phyloP scores from a whole-genome alignment of 2,113 vertebrate genomes.

The Gymnorhina tibicen region DNA sequence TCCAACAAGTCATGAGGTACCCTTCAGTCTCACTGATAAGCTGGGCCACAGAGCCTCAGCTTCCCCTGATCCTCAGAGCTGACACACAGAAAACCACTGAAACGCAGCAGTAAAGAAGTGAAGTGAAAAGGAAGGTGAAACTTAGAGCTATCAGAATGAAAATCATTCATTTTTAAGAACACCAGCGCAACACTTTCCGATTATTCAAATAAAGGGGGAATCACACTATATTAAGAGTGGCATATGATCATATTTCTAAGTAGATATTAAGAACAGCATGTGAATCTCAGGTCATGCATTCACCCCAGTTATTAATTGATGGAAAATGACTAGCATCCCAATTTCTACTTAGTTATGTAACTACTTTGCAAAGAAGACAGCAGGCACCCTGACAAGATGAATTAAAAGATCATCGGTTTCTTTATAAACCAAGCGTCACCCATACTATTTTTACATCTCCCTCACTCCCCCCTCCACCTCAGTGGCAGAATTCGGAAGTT shows the following conservation, averaged over 20 bases:
- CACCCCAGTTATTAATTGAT: neutral
- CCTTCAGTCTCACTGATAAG: neutral
- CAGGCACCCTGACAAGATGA: neutral
- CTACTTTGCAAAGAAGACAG: neutral
- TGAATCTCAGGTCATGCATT: neutral
- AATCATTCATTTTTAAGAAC: neutral
- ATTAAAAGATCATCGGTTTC: conserved; percentile 10
- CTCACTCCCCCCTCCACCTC: neutral
- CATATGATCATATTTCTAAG: neutral
- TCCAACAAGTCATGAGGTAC: neutral
- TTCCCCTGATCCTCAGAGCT: neutral
- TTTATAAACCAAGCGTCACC: neutral
- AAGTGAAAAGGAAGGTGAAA: neutral
- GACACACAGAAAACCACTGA: neutral
- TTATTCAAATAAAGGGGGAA: neutral
- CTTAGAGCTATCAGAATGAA: neutral
- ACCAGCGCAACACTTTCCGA: neutral
- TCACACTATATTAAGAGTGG: neutral
- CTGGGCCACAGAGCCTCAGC: neutral
- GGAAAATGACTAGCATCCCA: neutral
- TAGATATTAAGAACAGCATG: neutral
- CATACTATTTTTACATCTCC: neutral
- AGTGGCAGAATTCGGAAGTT: neutral
- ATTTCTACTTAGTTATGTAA: neutral
- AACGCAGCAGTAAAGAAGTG: neutral